These are phyloP conservation scores for Neoscelio sp. DNA, from an alignment of 2,888 invertebrate species.

Conservation along the genomic window DNA sequence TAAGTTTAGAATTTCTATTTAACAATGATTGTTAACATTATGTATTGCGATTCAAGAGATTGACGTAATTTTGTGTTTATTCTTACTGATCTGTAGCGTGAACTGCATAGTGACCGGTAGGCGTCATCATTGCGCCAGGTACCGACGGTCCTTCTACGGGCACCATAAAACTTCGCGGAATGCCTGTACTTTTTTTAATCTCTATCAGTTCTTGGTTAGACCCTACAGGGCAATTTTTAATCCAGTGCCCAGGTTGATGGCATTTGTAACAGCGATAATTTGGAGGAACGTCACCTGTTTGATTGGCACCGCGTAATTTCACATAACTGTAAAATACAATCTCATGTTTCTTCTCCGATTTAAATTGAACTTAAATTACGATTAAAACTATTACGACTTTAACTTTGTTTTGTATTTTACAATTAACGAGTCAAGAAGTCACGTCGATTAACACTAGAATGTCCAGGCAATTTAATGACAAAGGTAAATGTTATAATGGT, in stretches of 20 bases:
- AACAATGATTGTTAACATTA: too few species aligned
- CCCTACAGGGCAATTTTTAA: conserved; percentile 95
- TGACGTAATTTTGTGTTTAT: too few species aligned
- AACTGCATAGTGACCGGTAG: conserved; percentile 94
- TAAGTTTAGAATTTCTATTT: too few species aligned
- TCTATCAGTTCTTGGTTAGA: conserved; percentile 88
- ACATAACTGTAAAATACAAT: conserved; percentile 87
- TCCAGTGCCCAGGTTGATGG: conserved; percentile 98
- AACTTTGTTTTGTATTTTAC: conserved; percentile 37
- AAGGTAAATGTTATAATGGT: too few species aligned
- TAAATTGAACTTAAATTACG: background rate
- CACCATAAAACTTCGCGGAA: conserved; percentile 98
- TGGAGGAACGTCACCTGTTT: conserved; percentile 95
- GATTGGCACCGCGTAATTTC: conserved; percentile 94
- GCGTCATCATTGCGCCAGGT: conserved; percentile 96
- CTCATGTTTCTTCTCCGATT: background rate
- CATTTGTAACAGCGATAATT: conserved; percentile 98
- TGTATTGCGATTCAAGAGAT: too few species aligned
- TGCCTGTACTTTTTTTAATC: conserved; percentile 97
- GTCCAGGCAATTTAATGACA: too few species aligned
- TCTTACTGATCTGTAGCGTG: conserved; percentile 94
- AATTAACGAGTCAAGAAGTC: too few species aligned
- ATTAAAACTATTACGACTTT: background rate
- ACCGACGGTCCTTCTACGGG: conserved; percentile 95
- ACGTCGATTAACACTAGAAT: too few species aligned